Conservation (phyloP, 2,888 invertebrate genomes). For the Phrixothrix hirtus region DNA sequence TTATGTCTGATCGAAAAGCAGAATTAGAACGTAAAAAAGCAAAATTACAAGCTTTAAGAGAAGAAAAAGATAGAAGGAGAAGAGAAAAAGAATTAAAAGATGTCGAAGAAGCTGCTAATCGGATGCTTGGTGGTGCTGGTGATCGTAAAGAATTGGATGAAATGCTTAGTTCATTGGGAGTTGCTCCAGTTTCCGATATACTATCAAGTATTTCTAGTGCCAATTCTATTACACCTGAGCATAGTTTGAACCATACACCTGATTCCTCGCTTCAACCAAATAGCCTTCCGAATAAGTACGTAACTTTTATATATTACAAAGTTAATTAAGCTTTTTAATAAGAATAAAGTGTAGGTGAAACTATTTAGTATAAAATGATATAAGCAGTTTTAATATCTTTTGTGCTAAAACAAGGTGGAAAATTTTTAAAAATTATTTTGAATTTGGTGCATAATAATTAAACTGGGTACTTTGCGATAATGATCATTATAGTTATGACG, state of each 20-base stretch:
- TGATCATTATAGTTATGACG: no score
- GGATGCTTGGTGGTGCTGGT: constrained; percentile 57
- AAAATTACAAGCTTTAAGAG: constrained; percentile 84
- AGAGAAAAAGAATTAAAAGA: constrained; percentile 87
- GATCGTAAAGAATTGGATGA: constrained; percentile 78
- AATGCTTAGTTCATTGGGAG: constrained; percentile 83
- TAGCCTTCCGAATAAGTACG: constrained; percentile 60
- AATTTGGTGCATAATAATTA: no score
- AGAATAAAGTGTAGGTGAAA: not conserved
- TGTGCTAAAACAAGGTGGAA: no score
- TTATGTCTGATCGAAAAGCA: constrained; percentile 89
- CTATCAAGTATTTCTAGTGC: constrained; percentile 81
- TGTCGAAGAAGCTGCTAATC: constrained; percentile 71
- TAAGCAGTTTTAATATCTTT: no score
- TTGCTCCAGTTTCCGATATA: constrained; percentile 86
- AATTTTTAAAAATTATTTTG: no score
- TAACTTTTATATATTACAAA: constrained; percentile 1
- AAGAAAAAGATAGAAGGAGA: constrained; percentile 84
- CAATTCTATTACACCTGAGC: constrained; percentile 79
- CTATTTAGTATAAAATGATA: no score
- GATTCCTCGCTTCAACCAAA: constrained; percentile 77
- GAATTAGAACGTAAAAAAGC: constrained; percentile 91
- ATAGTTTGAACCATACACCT: constrained; percentile 76
- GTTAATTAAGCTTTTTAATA: not conserved
- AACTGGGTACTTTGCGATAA: no score